Evolutionary conservation across 2,888 invertebrate genomes (phyloP).

Genomic region (Drosophila longiperda): DNA sequence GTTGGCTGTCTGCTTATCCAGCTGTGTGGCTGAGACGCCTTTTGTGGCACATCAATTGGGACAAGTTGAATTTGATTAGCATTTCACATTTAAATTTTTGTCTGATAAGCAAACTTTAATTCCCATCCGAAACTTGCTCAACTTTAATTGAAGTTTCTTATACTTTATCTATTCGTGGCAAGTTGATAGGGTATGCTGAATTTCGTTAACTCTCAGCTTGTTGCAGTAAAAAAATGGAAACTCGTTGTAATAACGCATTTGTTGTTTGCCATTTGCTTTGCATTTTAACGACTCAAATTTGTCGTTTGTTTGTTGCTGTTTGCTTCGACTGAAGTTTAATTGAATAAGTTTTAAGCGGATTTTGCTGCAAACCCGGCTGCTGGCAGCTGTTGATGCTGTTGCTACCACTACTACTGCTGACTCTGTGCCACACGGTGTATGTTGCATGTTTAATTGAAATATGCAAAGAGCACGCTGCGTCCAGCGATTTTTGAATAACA

Average conservation of each 20-base stretch:
- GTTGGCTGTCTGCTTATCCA: not conserved
- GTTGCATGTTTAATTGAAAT: conserved; percentile 71
- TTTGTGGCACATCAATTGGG: not conserved
- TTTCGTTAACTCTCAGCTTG: not conserved
- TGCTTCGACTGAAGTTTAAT: conserved; percentile 67
- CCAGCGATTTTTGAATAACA: conserved; percentile 69
- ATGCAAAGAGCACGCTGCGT: conserved; percentile 41
- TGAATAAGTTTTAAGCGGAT: conserved; percentile 81
- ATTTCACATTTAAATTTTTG: not conserved
- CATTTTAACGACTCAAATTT: conserved; percentile 74
- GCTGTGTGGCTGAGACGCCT: not conserved
- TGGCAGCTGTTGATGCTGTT: conserved; percentile 28
- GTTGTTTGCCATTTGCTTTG: conserved; percentile 65
- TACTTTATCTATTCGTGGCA: not conserved
- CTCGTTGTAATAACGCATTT: conserved; percentile 45
- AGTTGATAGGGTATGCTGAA: conserved; percentile 28
- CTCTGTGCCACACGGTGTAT: conserved; percentile 51
- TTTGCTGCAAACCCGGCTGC: conserved; percentile 41
- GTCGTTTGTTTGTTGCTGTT: conserved; percentile 54
- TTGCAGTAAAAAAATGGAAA: conserved; percentile 6
- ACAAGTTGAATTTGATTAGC: not conserved
- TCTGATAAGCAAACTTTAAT: not conserved
- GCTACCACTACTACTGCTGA: conserved; percentile 3
- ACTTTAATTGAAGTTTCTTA: not conserved
- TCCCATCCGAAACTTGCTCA: not conserved